Evolutionary conservation across 2,888 invertebrate species (phyloP), one percentile per base, ranked within the genome.

Genomic region (Troides helena): DNA sequence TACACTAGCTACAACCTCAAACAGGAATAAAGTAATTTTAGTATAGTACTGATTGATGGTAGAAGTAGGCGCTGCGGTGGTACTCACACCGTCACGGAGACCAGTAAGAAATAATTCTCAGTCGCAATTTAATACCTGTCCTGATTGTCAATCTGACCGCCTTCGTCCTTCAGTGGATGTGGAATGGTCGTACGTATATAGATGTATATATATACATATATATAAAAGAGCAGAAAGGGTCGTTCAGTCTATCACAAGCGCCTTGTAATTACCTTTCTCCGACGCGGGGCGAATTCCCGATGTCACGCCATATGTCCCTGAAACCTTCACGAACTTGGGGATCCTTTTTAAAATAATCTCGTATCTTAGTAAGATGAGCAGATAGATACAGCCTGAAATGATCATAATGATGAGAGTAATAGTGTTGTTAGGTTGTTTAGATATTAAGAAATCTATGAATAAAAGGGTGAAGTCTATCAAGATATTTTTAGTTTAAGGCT

Each of bases 301-400:
- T 89, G 90, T 90, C 91, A 90, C 89, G 90, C 87, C 90, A 89
- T 89, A 84, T 90, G 92, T 90, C 90, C 81, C 83, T 83, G 82
- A 83, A 79, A 76, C 73, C 80, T 80, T 80, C 77, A 77, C 82
- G 86, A 80, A 87, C 80, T 83, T 69, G 73, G 76, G 64, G 17
- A 0, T 39, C 14, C 58, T 12, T 30, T n/a, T 58, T 39, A 21
- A 25, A 39, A 58, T 23, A 46, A 30, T 57, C 23, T 43, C 36
- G 58, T 8, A 12, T 3, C 39, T 1, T 18, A 39, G 21, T 30
- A 21, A 59, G 59, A 59, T 36, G 57, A n/a, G 43, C 10, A 1
- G 14, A 3, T 12, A 46, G 46, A 12, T 1, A 46, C 1, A 46
- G 4, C 0, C 46, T 46, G 46, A 46, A 46, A 12, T 46, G 3